A percentile compares a stretch with the other conserved stretches of the same genome.
phyloP scores from a whole-genome alignment of 1,140 invertebrate genomes.

The Nebria ingens region DNA sequence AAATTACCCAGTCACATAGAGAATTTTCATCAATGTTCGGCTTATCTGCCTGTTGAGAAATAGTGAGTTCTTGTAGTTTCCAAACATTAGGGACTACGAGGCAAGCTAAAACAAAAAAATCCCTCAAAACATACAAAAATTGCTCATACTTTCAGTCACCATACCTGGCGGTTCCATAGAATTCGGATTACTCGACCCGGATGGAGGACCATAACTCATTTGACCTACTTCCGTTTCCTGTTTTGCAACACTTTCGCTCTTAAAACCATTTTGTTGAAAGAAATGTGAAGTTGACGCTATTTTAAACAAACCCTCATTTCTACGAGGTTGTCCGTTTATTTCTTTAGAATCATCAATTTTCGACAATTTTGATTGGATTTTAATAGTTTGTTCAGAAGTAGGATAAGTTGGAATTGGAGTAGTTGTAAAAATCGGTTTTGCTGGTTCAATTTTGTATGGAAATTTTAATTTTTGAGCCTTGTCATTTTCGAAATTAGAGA shows the following conservation, averaged over 20 bases:
- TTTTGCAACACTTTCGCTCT: background rate
- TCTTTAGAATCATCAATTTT: background rate
- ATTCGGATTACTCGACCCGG: constrained; percentile 2
- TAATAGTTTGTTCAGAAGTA: background rate
- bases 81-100: constrained; percentile 25
- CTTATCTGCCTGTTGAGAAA: constrained; percentile 13
- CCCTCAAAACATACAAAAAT: too few relatives aligned
- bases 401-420: background rate
- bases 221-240: background rate
- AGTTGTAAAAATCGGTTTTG: background rate
- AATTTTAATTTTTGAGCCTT: constrained; percentile 11
- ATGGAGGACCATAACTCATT: background rate
- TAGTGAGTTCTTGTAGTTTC: constrained; percentile 21
- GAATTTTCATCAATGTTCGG: constrained; percentile 21
- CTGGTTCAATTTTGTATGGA: background rate
- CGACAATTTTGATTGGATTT: background rate
- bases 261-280: background rate
- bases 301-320: background rate
- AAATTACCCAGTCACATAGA: constrained; percentile 27
- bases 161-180: constrained; percentile 1
- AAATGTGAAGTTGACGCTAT: background rate
- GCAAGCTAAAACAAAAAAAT: constrained; percentile 21
- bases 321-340: background rate
- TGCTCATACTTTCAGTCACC: too few relatives aligned
- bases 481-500: constrained; percentile 16